Conservation (phyloP, 23 tunicate genomes). For the Pegea sp. region DNA sequence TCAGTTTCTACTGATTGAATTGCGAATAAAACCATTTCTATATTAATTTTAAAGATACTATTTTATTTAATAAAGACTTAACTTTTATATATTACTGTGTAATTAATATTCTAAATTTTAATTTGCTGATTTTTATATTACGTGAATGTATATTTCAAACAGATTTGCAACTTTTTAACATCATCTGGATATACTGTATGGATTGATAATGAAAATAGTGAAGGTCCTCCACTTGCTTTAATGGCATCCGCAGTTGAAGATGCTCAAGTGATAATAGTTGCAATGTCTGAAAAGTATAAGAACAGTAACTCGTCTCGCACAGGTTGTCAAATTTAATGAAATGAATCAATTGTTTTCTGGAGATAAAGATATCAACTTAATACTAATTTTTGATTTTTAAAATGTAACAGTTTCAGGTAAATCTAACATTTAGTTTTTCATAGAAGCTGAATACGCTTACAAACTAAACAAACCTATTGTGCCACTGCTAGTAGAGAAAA, state of each 20-base stretch:
- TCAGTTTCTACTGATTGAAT: too few relatives aligned
- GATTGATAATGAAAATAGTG: conserved; percentile 38
- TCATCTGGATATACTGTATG: conserved; percentile 12
- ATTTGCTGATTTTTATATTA: neutral
- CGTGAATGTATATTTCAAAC: neutral
- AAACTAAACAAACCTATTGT: conserved; percentile 26
- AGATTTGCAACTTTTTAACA: conserved; percentile 23
- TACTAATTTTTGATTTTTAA: too few relatives aligned
- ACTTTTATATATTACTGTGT: too few relatives aligned
- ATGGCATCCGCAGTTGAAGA: conserved; percentile 70
- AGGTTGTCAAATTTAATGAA: conserved; percentile 18
- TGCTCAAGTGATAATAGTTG: conserved; percentile 26
- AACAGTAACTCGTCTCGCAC: conserved; percentile 64
- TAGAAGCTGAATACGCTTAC: conserved; percentile 69
- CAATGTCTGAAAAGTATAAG: conserved; percentile 46
- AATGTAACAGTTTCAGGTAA: neutral
- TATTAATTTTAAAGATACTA: too few relatives aligned
- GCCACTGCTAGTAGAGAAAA: conserved; percentile 16
- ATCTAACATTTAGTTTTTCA: neutral
- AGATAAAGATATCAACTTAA: too few relatives aligned
- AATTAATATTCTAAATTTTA: neutral
- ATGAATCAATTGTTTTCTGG: too few relatives aligned
- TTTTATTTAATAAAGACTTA: too few relatives aligned
- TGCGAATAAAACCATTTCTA: neutral
- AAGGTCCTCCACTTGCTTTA: conserved; percentile 29